Evolutionary conservation across 2,888 invertebrate species (phyloP).

Genomic region (Ennomos fuscantarius): DNA sequence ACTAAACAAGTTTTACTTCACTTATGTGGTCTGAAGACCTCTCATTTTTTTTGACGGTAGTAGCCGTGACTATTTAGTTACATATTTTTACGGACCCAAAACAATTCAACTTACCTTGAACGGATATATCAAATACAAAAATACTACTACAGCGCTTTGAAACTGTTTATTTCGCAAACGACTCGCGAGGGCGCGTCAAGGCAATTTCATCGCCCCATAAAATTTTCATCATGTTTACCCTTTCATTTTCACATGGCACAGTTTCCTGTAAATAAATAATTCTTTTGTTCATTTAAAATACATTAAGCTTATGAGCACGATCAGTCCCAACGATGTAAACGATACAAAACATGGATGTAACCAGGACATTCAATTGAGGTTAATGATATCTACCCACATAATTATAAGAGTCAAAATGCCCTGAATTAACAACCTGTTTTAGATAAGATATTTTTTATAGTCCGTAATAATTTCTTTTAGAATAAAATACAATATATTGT

Average conservation of each 20-base stretch:
- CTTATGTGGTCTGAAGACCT: too few species aligned
- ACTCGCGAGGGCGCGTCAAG: constrained; percentile 39
- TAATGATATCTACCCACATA: too few species aligned
- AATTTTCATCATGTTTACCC: constrained; percentile 56
- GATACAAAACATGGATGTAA: constrained; percentile 15
- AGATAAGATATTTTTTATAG: too few species aligned
- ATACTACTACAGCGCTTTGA: constrained; percentile 5
- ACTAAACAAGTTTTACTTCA: too few species aligned
- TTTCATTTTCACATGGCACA: constrained; percentile 60
- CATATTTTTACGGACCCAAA: background rate
- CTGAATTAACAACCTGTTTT: too few species aligned
- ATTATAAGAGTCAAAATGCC: too few species aligned
- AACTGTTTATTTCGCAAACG: constrained; percentile 33
- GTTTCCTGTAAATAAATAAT: constrained; percentile 61
- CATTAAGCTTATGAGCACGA: constrained; percentile 64
- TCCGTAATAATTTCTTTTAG: too few species aligned
- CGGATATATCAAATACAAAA: constrained; percentile 13
- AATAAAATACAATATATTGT: too few species aligned
- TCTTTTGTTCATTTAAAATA: constrained; percentile 74
- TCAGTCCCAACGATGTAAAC: constrained; percentile 44
- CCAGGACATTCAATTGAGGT: background rate
- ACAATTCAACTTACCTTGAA: constrained; percentile 9
- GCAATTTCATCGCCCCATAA: constrained; percentile 54
- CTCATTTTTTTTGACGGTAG: too few species aligned
- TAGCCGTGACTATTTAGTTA: too few species aligned